Evolutionary conservation across 2,888 invertebrate genomes (phyloP), one percentile per base, ranked within the genome.

Genomic region (Troglohyphantes excavatus): DNA sequence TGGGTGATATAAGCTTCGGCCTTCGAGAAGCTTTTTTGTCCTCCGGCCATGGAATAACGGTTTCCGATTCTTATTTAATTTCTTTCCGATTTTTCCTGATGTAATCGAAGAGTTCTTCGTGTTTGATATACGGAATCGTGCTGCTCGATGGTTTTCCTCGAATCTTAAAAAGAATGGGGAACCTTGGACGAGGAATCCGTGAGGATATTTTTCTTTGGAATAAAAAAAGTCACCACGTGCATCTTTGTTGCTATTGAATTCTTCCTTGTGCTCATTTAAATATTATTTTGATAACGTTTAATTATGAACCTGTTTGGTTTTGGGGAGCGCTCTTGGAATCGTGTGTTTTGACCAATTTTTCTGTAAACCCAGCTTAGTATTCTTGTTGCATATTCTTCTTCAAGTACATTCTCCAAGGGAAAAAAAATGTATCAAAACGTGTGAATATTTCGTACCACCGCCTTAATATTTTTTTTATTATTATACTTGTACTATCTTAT

Each of bases 1-100:
- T 59, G 75, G 78, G 78, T 86, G 76, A 86, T 70, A 59, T 70
- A 76, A 86, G 75, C 75, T 67, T 23, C 53, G 33, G 6, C 76
- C 76, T 76, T 76, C 76, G 5, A 2, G 46, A 39, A 0, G 17
- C n/a, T n/a, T 29, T 65, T 11, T 53, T 9, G n/a, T 2, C 68
- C 86, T 39, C n/a, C 26, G 9, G 70, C 76, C 70, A 2, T 11
- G 2, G 39, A 61, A 70, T 82, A 82, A 82, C 82, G 82, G 82
- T 61, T 82, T 65, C 39, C 21, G 65, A 65, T 81, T 82, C 26
- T 21, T 70, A 59, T 70, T 29, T 26, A 70, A 68, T 81, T 72
- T 82, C 59, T 70, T 61, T 39, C 59, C 70, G 26, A 70, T 72
- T 82, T 72, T 82, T 68, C 21, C 61, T 82, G 61, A 70, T 82